Evolutionary conservation across 2,797 vertebrate species (phyloP).

Genomic region (Serranus cabrilla): DNA sequence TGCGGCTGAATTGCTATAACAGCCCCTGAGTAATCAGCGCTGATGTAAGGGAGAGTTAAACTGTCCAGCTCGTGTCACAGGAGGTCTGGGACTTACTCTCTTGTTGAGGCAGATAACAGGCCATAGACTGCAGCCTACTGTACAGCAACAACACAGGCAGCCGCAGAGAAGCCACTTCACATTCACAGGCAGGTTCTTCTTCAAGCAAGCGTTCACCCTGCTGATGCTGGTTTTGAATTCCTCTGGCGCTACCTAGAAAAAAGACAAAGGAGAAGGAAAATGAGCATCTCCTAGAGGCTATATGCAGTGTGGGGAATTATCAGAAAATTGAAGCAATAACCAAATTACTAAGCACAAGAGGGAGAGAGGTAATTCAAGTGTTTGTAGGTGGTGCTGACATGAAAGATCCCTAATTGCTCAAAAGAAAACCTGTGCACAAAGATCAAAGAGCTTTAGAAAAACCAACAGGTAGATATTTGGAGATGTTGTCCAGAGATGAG

Average conservation of each 20-base stretch:
- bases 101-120: constrained; percentile 99
- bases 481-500: constrained; percentile 82
- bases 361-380: constrained; percentile 17
- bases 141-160: constrained; percentile 99
- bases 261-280: neutral
- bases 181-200: constrained; percentile 97
- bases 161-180: constrained; percentile 99
- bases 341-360: constrained; percentile 4
- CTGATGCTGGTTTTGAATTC: constrained; percentile 98
- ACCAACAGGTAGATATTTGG: constrained; percentile 78
- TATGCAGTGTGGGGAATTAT: neutral
- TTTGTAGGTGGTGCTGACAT: constrained; percentile 36
- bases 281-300: neutral
- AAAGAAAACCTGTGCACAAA: constrained; percentile 54
- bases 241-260: constrained; percentile 94
- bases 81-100: constrained; percentile 89
- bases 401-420: constrained; percentile 52
- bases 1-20: constrained; percentile 67
- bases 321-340: neutral
- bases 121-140: constrained; percentile 97
- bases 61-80: constrained; percentile 44
- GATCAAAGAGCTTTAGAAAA: constrained; percentile 78
- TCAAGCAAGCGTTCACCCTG: constrained; percentile 94
- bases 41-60: constrained; percentile 73
- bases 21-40: constrained; percentile 71